Evolutionary conservation across 2,797 vertebrate species (phyloP).

Genomic region (Coilia nasus): DNA sequence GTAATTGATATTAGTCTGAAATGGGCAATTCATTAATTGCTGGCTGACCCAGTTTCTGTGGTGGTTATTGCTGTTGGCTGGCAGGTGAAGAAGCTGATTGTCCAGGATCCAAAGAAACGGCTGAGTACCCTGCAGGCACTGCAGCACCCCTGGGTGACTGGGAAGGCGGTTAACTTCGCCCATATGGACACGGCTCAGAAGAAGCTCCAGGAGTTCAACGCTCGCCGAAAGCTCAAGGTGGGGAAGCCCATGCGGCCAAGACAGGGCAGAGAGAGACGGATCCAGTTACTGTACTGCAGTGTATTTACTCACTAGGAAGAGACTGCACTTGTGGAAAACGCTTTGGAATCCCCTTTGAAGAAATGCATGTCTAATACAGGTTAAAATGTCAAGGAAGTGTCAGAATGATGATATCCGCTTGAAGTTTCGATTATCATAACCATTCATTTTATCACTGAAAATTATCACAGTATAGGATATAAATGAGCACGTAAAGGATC

Average conservation of each 20-base stretch:
- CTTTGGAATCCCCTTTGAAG: too few relatives aligned
- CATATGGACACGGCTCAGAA: conserved; percentile 89
- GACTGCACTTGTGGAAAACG: neutral
- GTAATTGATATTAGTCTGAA: conserved; percentile 20
- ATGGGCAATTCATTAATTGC: neutral
- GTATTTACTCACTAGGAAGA: neutral
- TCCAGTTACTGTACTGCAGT: neutral
- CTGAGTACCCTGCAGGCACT: conserved; percentile 84
- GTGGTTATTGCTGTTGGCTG: conserved; percentile 28
- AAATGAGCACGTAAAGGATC: neutral
- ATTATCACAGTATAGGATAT: neutral
- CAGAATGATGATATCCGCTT: neutral
- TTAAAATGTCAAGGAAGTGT: neutral
- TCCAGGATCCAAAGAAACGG: conserved; percentile 87
- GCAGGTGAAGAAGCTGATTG: conserved; percentile 86
- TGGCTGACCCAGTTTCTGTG: neutral
- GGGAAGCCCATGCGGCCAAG: neutral
- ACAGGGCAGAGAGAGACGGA: neutral
- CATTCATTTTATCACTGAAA: too few relatives aligned
- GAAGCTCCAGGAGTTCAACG: conserved; percentile 90
- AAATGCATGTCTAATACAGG: too few relatives aligned
- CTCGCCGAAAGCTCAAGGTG: conserved; percentile 87
- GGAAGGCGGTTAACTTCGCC: conserved; percentile 85
- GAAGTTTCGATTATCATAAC: neutral
- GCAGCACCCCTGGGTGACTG: conserved; percentile 88